A percentile compares a stretch with the other conserved stretches of the same genome.
These are phyloP conservation scores for Palloptera scutellata DNA, from an alignment of 2,888 invertebrate species.

Conservation along the genomic window DNA sequence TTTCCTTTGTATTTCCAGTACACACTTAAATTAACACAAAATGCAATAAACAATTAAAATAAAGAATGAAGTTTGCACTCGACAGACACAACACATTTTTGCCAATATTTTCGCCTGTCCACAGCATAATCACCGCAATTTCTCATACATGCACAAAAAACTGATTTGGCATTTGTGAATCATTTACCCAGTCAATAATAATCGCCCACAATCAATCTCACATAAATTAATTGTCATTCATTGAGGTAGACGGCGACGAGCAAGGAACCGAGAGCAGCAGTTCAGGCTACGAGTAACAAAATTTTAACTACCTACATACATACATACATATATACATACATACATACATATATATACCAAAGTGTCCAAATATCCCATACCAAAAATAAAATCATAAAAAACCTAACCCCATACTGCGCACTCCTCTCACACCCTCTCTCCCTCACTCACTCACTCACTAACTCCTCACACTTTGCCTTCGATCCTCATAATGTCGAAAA, in stretches of 20 bases:
- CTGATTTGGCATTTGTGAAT: slow-evolving; percentile 28
- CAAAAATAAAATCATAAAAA: neutral
- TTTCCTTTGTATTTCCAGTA: neutral
- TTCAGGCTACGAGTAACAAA: neutral
- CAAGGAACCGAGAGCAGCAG: neutral
- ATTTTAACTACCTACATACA: neutral
- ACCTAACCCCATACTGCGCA: neutral
- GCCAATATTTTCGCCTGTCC: slow-evolving; percentile 23
- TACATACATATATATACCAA: neutral
- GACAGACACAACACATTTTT: neutral
- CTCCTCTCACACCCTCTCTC: neutral
- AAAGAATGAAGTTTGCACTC: slow-evolving; percentile 5
- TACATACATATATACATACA: neutral
- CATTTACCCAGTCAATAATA: slow-evolving; percentile 32
- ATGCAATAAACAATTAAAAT: neutral
- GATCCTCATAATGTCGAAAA: slow-evolving; percentile 2
- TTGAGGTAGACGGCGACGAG: neutral
- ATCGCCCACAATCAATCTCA: slow-evolving; percentile 38
- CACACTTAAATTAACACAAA: neutral
- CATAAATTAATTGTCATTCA: slow-evolving; percentile 34
- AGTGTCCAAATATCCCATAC: slow-evolving; percentile 3
- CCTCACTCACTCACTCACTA: neutral
- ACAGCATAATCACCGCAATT: slow-evolving; percentile 27
- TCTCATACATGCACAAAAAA: slow-evolving; percentile 16
- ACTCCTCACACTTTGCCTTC: neutral